phyloP scores from a whole-genome alignment of 2,113 vertebrate species.

The Zeus faber region DNA sequence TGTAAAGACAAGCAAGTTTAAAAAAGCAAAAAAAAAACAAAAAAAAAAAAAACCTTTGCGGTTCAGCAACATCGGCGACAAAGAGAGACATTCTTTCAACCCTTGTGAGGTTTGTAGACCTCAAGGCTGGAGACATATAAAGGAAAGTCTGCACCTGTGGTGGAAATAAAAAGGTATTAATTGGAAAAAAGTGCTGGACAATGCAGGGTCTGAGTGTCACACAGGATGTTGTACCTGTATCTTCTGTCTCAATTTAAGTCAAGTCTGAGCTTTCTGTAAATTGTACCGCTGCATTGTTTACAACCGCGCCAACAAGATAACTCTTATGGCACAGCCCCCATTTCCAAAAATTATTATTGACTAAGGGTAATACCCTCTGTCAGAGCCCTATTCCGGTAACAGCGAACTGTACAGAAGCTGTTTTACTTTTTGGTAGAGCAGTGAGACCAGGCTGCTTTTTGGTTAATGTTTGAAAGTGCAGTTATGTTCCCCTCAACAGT shows the following conservation, averaged over 20 bases:
- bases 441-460: conserved; percentile 8
- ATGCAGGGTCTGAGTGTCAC: conserved; percentile 18
- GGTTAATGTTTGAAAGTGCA: background rate
- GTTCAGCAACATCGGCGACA: background rate
- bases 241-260: conserved; percentile 4
- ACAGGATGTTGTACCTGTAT: too few species aligned
- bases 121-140: background rate
- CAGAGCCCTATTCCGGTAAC: conserved; percentile 46
- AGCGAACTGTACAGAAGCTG: conserved; percentile 10
- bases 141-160: conserved; percentile 18
- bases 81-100: background rate
- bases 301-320: background rate
- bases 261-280: background rate
- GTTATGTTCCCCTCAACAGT: background rate
- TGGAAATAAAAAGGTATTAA: conserved; percentile 25
- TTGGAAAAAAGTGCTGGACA: conserved; percentile 11
- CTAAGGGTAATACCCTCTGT: too few species aligned
- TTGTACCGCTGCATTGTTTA: too few species aligned
- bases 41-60: background rate
- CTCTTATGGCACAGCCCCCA: conserved; percentile 1
- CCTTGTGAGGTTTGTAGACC: conserved; percentile 13
- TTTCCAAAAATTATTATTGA: conserved; percentile 7
- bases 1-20: conserved; percentile 34
- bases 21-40: conserved; percentile 10
- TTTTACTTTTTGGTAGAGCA: conserved; percentile 1